Base-by-base conservation (phyloP, 1,140 invertebrate species). In the Megalonaias nervosa region DNA sequence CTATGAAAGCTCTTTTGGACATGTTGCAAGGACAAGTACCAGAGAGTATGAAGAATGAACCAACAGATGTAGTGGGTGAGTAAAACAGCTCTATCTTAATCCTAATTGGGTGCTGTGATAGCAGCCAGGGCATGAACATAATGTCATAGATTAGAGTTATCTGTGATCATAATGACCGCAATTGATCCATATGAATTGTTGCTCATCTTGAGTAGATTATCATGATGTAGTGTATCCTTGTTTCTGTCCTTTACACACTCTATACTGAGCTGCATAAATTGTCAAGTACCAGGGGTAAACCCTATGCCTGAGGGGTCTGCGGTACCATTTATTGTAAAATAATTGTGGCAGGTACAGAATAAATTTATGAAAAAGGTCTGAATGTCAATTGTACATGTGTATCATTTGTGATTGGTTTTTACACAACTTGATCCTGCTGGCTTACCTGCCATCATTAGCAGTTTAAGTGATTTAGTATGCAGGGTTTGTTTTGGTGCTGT, bases 11-110 rank as follows among this genome's bases (percentile, higher is more conserved):
- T 23, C 92, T 99, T 79, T 91, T 98, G 66, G 96, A 98, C 92
- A 94, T 98, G 75, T 91, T 99, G 70, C 97, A 98, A 92, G 96
- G 96, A 58, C 96, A 97, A 89, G 92, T 94, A 75, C 96, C 96
- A 12, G 96, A 98, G 92, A 95, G 95, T 82, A 92, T 97, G 74
- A 93, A 93, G 88, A 92, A 92, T 79, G 94, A 95, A 89, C 94
- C 95, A 59, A 74, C 94, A 48, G 94, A 95, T 87, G 93, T 96
- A 23, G 94, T 96, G 77, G 95, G 94, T 94, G 90, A 17, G 13
- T 38, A 55, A 15, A 17, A 19, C n/a, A 31, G 5, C 26, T 31
- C 11, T 55, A n/a, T 16, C 4, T 48, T 69, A 15, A n/a, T 62
- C 21, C 9, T 56, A 57, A 14, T 5, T 19, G 15, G 38, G 6